Evolutionary conservation across 2,113 vertebrate species (phyloP).

Genomic region (Erythrolamprus reginae): DNA sequence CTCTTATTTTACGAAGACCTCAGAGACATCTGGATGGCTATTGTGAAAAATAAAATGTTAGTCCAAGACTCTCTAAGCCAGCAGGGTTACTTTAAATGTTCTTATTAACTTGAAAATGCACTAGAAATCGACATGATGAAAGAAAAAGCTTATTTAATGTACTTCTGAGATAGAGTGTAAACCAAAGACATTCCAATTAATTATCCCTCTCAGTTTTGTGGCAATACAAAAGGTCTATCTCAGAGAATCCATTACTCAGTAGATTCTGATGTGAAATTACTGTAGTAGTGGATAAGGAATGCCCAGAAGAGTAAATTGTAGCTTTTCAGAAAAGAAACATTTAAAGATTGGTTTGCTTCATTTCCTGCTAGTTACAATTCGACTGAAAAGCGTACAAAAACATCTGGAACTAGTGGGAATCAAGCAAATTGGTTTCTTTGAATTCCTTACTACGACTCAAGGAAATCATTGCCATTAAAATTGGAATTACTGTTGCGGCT

Average conservation of each 20-base stretch:
- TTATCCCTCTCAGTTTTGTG: conserved; percentile 61
- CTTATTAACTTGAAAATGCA: background rate
- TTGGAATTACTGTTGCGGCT: background rate
- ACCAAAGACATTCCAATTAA: conserved; percentile 66
- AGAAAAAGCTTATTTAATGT: conserved; percentile 50
- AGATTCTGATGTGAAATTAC: conserved; percentile 45
- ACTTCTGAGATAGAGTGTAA: conserved; percentile 67
- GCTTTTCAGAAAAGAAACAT: conserved; percentile 23
- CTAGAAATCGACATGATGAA: background rate
- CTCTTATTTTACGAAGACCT: background rate
- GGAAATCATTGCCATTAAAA: background rate
- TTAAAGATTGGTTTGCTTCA: conserved; percentile 15
- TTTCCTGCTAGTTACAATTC: background rate
- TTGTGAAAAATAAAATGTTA: background rate
- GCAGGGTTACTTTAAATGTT: background rate
- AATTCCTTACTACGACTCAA: conserved; percentile 12
- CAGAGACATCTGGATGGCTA: background rate
- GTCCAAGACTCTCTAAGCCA: background rate
- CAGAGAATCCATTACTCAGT: conserved; percentile 39
- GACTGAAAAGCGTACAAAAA: background rate
- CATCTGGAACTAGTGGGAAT: background rate
- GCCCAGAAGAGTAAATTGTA: conserved; percentile 31
- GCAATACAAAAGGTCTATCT: conserved; percentile 50
- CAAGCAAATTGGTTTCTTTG: conserved; percentile 34
- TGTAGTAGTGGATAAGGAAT: conserved; percentile 38